A percentile compares a stretch with the other conserved stretches of the same genome.
phyloP scores from a whole-genome alignment of 2,797 vertebrate species.

The Nannoperca australis region DNA sequence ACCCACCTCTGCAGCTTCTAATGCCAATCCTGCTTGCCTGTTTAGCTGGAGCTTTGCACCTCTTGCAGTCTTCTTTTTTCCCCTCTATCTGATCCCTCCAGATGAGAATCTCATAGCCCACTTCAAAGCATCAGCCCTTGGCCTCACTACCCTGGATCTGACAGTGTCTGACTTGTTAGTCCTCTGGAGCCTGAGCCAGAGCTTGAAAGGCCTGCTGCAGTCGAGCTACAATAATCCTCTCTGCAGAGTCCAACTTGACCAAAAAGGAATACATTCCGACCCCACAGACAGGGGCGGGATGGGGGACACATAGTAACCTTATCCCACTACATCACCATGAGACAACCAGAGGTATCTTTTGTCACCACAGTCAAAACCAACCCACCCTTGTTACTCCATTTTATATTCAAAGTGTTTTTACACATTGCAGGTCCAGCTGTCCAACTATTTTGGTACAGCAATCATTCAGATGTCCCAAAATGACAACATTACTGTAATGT shows the following conservation, averaged over 20 bases:
- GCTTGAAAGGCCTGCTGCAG: constrained; percentile 74
- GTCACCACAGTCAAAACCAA: constrained; percentile 21
- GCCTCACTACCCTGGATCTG: constrained; percentile 77
- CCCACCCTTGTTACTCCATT: constrained; percentile 13
- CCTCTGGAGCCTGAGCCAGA: constrained; percentile 71
- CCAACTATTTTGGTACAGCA: constrained; percentile 24
- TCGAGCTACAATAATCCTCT: constrained; percentile 72
- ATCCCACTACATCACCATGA: constrained; percentile 46
- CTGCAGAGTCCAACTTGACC: constrained; percentile 65
- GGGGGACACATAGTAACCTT: constrained; percentile 38
- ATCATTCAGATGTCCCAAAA: constrained; percentile 47
- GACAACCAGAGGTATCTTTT: constrained; percentile 27
- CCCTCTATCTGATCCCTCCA: constrained; percentile 71
- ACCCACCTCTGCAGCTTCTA: constrained; percentile 43
- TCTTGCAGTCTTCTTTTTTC: constrained; percentile 63
- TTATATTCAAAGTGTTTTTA: constrained; percentile 34
- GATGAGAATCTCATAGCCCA: constrained; percentile 78
- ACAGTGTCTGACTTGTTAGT: constrained; percentile 80
- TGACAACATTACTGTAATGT: constrained; percentile 36
- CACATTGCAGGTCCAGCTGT: constrained; percentile 34
- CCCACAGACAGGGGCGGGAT: constrained; percentile 45
- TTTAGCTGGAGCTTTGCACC: constrained; percentile 74
- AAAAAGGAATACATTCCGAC: constrained; percentile 63
- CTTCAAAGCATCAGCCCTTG: constrained; percentile 81
- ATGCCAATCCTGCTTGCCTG: constrained; percentile 51